Conservation (phyloP, 2,797 vertebrate genomes). For the Paratrypauchen microcephalus region DNA sequence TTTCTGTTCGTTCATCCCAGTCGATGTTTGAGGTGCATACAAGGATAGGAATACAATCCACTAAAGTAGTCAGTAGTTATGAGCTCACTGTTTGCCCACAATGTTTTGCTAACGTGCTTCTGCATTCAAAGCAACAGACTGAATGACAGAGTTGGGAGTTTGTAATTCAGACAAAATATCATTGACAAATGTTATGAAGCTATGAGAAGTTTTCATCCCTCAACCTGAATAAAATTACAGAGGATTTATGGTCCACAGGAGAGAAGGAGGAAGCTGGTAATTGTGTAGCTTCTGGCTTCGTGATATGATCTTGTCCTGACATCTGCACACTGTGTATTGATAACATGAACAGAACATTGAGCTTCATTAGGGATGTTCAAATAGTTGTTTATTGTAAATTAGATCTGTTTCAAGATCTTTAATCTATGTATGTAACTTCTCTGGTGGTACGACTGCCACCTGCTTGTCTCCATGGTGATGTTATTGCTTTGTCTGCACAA, state of each 20-base stretch:
- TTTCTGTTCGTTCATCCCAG: slow-evolving; percentile 17
- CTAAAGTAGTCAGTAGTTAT: slow-evolving; percentile 25
- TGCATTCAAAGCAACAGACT: slow-evolving; percentile 50
- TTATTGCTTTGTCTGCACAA: too few relatives aligned
- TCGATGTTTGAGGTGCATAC: slow-evolving; percentile 22
- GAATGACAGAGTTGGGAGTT: slow-evolving; percentile 39
- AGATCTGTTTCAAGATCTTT: background rate
- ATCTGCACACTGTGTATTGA: slow-evolving; percentile 46
- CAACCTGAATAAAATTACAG: slow-evolving; percentile 45
- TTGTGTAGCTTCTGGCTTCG: slow-evolving; percentile 53
- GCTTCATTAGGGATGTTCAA: slow-evolving; percentile 27
- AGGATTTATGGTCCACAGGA: slow-evolving; percentile 46
- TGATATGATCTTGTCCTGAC: slow-evolving; percentile 60
- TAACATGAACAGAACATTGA: slow-evolving; percentile 45
- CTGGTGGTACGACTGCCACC: too few relatives aligned
- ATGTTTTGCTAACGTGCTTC: slow-evolving; percentile 45
- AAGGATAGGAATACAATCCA: slow-evolving; percentile 11
- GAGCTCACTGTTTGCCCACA: slow-evolving; percentile 48
- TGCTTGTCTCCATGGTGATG: background rate
- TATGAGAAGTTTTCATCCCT: slow-evolving; percentile 42
- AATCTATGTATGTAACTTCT: background rate
- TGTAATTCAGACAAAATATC: slow-evolving; percentile 51
- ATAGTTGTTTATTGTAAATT: background rate
- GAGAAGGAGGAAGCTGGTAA: slow-evolving; percentile 55
- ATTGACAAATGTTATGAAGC: slow-evolving; percentile 33